Evolutionary conservation across 1,140 invertebrate genomes (phyloP).

Genomic region (Octopus sinensis): DNA sequence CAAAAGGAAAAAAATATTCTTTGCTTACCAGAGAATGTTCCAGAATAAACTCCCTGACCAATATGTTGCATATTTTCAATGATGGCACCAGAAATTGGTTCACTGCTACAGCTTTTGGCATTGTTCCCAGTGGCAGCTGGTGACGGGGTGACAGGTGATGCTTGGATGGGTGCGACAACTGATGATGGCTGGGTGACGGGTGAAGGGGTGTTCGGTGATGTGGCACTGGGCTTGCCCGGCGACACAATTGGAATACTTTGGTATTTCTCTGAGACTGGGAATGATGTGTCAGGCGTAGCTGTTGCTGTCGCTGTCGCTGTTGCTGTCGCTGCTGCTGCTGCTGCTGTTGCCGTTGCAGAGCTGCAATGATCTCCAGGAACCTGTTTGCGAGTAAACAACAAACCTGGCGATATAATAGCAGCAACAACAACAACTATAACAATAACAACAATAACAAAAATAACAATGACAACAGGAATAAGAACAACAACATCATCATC

Average conservation of each 20-base stretch:
- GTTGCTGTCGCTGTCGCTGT: neutral
- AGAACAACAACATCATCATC: no score
- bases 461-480: no score
- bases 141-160: neutral
- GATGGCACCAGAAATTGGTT: conserved; percentile 67
- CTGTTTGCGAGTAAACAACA: no score
- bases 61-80: conserved; percentile 91
- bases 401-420: no score
- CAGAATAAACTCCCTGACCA: conserved; percentile 74
- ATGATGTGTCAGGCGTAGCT: neutral
- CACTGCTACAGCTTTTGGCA: neutral
- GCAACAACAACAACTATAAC: no score
- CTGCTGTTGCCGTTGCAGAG: neutral
- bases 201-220: no score
- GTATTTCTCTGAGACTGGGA: neutral
- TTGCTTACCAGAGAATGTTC: conserved; percentile 61
- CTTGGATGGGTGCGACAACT: no score
- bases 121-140: conserved; percentile 11
- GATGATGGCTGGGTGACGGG: no score
- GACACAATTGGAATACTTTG: no score
- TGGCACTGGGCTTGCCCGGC: no score
- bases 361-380: no score
- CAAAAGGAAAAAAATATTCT: neutral
- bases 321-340: neutral
- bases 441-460: no score